phyloP scores from a whole-genome alignment of 2,797 vertebrate species.

The Nasua narica region DNA sequence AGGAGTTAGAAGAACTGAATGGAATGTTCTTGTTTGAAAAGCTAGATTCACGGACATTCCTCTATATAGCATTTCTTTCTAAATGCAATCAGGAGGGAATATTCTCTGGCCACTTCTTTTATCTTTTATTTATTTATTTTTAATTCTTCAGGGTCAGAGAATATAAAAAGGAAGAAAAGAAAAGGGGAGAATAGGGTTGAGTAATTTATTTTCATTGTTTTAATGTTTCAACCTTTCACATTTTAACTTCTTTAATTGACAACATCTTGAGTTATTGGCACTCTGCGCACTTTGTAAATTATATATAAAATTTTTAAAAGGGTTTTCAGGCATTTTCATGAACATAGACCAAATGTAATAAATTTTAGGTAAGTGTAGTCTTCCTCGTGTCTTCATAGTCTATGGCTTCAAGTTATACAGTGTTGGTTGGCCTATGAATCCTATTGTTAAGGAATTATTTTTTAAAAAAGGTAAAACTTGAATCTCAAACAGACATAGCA shows the following conservation, averaged over 20 bases:
- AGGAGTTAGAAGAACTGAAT: background rate
- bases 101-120: background rate
- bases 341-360: background rate
- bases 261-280: background rate
- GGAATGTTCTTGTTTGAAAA: background rate
- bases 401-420: background rate
- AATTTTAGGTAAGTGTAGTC: background rate
- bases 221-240: background rate
- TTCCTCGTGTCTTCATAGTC: background rate
- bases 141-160: background rate
- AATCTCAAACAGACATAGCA: background rate
- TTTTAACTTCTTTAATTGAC: constrained; percentile 55
- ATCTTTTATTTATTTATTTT: background rate
- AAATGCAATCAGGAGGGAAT: background rate
- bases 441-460: background rate
- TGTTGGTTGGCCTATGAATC: background rate
- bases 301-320: constrained; percentile 35
- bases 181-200: background rate
- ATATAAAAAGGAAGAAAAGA: background rate
- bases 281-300: constrained; percentile 1
- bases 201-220: constrained; percentile 17
- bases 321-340: constrained; percentile 13
- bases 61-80: background rate
- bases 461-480: background rate
- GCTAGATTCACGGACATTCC: background rate